A percentile compares a stretch with the other conserved stretches of the same genome.
Evolutionary conservation across 1,140 invertebrate species (phyloP).

Genomic region (Physella acuta): DNA sequence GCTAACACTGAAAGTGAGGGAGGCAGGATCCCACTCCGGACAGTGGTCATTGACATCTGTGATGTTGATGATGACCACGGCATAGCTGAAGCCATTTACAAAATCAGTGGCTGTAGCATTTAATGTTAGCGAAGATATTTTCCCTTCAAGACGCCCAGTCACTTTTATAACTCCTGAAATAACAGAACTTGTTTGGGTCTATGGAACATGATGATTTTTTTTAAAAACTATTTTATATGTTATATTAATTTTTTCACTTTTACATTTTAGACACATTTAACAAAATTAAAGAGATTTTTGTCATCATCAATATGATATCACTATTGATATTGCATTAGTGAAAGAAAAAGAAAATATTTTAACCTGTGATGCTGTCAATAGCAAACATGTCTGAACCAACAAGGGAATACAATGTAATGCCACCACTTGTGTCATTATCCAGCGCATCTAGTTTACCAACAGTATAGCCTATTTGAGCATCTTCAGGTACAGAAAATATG

Average conservation of each 20-base stretch:
- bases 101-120: too few relatives aligned
- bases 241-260: too few relatives aligned
- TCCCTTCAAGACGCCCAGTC: constrained; percentile 34
- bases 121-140: too few relatives aligned
- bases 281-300: too few relatives aligned
- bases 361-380: too few relatives aligned
- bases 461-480: neutral
- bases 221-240: too few relatives aligned
- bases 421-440: constrained; percentile 29
- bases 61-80: constrained; percentile 29
- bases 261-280: too few relatives aligned
- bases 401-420: neutral
- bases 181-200: too few relatives aligned
- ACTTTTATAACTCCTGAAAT: constrained; percentile 32
- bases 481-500: constrained; percentile 38
- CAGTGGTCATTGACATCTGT: constrained; percentile 61
- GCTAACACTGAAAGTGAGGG: constrained; percentile 80
- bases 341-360: too few relatives aligned
- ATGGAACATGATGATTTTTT: too few relatives aligned
- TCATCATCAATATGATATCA: too few relatives aligned
- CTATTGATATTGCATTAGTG: too few relatives aligned
- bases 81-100: neutral
- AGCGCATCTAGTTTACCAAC: constrained; percentile 30
- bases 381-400: constrained; percentile 5
- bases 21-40: constrained; percentile 76